These are phyloP conservation scores for Styela plicata DNA, from an alignment of 23 tunicate genomes.

Conservation along the genomic window DNA sequence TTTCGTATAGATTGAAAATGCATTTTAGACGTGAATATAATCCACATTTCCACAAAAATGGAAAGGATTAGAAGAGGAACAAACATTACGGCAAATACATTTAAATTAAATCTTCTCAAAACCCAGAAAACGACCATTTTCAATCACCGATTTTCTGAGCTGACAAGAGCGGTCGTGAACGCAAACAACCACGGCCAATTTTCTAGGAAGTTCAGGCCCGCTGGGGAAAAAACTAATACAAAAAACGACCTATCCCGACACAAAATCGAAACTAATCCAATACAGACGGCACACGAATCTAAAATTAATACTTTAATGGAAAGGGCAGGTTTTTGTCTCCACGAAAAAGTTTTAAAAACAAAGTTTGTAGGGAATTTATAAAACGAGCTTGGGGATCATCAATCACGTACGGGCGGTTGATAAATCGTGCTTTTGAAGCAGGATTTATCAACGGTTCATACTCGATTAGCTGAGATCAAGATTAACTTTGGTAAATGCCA, in stretches of 20 bases:
- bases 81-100: too few species aligned
- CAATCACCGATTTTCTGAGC: neutral
- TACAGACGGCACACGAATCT: neutral
- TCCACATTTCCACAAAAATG: too few species aligned
- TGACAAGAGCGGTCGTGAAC: neutral
- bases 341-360: neutral
- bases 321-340: neutral
- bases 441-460: too few species aligned
- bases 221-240: neutral
- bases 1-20: too few species aligned
- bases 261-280: neutral
- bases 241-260: neutral
- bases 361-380: neutral
- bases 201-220: neutral
- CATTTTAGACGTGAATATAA: too few species aligned
- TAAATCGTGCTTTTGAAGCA: too few species aligned
- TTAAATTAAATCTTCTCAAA: neutral
- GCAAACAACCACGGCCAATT: neutral
- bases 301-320: neutral
- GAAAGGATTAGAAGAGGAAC: too few species aligned
- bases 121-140: neutral
- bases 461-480: too few species aligned
- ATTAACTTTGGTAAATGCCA: too few species aligned
- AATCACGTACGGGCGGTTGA: too few species aligned
- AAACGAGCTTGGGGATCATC: too few species aligned